Conservation (phyloP, 2,888 invertebrate species). For the Cristatella mucedo region DNA sequence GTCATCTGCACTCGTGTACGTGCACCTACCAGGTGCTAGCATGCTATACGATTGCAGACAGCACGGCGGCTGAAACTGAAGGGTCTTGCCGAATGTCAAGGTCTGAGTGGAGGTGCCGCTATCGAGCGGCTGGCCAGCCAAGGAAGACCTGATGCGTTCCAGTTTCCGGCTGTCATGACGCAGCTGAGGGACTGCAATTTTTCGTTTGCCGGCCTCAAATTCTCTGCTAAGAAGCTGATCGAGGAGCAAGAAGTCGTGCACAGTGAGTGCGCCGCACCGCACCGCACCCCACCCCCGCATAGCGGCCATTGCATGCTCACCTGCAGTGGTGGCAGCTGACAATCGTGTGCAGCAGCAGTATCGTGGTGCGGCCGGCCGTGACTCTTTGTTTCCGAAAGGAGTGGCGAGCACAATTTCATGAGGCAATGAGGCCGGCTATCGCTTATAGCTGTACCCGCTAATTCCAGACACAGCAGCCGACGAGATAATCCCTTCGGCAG, state of each 20-base stretch:
- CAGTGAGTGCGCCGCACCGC: slow-evolving; percentile 23
- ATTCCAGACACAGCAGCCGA: slow-evolving; percentile 18
- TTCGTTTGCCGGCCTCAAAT: slow-evolving; percentile 58
- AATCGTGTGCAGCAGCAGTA: no score
- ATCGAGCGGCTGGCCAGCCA: slow-evolving; percentile 65
- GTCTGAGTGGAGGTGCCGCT: slow-evolving; percentile 64
- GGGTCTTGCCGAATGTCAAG: slow-evolving; percentile 56
- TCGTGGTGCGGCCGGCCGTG: no score
- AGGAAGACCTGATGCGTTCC: slow-evolving; percentile 36
- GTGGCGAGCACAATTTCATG: no score
- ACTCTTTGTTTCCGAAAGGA: no score
- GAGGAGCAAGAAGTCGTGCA: slow-evolving; percentile 19
- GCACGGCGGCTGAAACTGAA: slow-evolving; percentile 66
- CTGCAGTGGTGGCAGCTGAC: no score
- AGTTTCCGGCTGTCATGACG: slow-evolving; percentile 48
- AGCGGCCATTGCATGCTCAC: no score
- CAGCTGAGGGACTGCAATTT: slow-evolving; percentile 66
- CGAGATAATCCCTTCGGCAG: slow-evolving; percentile 54
- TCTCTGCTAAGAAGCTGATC: slow-evolving; percentile 17
- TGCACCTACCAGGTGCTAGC: no score
- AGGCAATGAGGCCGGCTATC: no score
- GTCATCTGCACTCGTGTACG: no score
- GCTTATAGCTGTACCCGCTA: no score
- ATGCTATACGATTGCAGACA: slow-evolving; percentile 41
- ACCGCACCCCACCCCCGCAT: neutral